These are phyloP conservation scores for Diachasmimorpha longicaudata DNA, from an alignment of 1,140 invertebrate genomes.

Conservation along the genomic window DNA sequence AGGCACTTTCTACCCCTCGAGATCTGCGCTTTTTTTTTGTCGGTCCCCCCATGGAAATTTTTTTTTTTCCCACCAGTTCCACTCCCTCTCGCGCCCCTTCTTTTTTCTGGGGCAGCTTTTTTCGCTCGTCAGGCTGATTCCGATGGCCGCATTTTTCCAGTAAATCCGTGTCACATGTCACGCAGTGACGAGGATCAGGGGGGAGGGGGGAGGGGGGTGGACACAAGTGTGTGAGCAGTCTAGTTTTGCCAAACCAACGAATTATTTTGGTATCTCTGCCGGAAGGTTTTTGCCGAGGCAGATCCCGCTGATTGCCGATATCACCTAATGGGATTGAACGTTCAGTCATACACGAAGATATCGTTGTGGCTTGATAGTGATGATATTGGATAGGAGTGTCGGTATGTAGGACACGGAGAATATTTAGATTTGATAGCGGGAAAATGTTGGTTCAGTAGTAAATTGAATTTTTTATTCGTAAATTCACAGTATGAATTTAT, in stretches of 20 bases:
- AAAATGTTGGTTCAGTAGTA: neutral
- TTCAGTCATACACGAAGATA: conserved; percentile 2
- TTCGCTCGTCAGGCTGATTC: neutral
- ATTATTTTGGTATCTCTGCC: conserved; percentile 10
- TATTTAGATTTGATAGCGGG: neutral
- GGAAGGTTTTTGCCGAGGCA: neutral
- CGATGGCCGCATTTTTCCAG: conserved; percentile 10
- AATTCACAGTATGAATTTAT: no score
- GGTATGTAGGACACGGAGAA: neutral
- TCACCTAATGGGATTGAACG: conserved; percentile 7
- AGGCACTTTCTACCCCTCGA: conserved; percentile 2
- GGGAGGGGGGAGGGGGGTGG: neutral
- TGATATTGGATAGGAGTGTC: neutral
- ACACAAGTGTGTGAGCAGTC: conserved; percentile 17
- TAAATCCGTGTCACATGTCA: conserved; percentile 25
- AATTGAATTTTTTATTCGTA: no score
- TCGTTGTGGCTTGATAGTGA: neutral
- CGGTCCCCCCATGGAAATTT: neutral
- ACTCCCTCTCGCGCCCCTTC: neutral
- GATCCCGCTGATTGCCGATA: neutral
- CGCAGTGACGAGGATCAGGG: conserved; percentile 6
- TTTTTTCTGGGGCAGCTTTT: neutral
- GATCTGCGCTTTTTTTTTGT: conserved; percentile 12
- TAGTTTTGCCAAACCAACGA: neutral
- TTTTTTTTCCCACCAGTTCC: neutral